phyloP scores from a whole-genome alignment of 2,113 vertebrate genomes.

The Pipa parva region DNA sequence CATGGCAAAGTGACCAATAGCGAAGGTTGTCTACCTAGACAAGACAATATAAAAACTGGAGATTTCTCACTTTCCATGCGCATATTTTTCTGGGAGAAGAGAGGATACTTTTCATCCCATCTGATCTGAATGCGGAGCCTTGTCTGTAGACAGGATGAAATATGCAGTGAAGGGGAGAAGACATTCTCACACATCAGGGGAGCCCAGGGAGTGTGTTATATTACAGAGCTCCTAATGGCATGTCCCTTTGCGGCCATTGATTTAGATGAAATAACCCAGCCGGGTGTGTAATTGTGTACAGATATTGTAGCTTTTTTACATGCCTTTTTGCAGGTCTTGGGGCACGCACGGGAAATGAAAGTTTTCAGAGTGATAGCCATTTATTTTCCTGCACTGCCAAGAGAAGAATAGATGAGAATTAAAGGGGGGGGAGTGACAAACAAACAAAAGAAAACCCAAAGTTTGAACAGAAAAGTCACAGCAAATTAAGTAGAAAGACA shows the following conservation, averaged over 20 bases:
- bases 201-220: conserved; percentile 21
- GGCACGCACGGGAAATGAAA: conserved; percentile 46
- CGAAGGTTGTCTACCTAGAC: not conserved
- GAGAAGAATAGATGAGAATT: conserved; percentile 19
- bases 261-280: conserved; percentile 46
- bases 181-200: conserved; percentile 27
- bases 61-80: not conserved
- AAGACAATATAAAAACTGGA: rapidly evolving
- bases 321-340: conserved; percentile 27
- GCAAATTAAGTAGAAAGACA: too few species aligned
- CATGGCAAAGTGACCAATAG: not conserved
- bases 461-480: too few species aligned
- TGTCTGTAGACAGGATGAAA: not conserved
- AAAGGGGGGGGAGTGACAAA: not conserved
- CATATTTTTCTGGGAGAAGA: not conserved
- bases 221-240: conserved; percentile 31
- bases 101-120: conserved; percentile 2
- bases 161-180: conserved; percentile 32
- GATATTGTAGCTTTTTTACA: conserved; percentile 42
- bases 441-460: too few species aligned
- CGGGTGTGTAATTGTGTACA: conserved; percentile 53
- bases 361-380: conserved; percentile 43
- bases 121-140: conserved; percentile 11
- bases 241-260: conserved; percentile 51
- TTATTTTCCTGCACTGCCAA: conserved; percentile 27